These are phyloP conservation scores for Aplochiton taeniatus DNA, from an alignment of 2,797 vertebrate species.

Conservation along the genomic window DNA sequence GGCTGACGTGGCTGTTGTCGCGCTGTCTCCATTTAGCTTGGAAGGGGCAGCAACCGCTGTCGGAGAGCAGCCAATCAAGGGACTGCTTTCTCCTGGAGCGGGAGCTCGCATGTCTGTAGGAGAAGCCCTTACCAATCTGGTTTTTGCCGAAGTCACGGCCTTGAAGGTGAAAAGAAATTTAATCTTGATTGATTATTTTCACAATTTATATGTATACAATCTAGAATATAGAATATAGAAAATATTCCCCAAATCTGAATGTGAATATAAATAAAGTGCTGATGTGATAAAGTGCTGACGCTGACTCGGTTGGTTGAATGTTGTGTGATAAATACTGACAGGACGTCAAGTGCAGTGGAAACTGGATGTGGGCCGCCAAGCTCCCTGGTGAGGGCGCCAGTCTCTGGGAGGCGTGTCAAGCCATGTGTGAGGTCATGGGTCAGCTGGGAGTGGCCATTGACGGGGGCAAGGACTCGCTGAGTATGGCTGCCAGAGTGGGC, in stretches of 20 bases:
- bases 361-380: slow-evolving; percentile 97
- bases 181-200: too few relatives aligned
- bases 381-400: slow-evolving; percentile 83
- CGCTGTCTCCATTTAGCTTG: slow-evolving; percentile 82
- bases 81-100: slow-evolving; percentile 81
- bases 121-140: slow-evolving; percentile 91
- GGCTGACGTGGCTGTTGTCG: slow-evolving; percentile 90
- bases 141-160: slow-evolving; percentile 85
- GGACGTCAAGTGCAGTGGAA: slow-evolving; percentile 95
- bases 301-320: slow-evolving; percentile 11
- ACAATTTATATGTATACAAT: too few relatives aligned
- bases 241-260: too few relatives aligned
- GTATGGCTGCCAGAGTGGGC: slow-evolving; percentile 90
- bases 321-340: too few relatives aligned
- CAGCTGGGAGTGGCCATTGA: slow-evolving; percentile 88
- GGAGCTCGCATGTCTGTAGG: slow-evolving; percentile 88
- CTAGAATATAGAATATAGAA: too few relatives aligned
- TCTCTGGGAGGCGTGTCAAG: slow-evolving; percentile 84
- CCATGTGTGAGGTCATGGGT: slow-evolving; percentile 84
- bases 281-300: not conserved
- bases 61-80: slow-evolving; percentile 93
- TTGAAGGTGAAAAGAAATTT: slow-evolving; percentile 73
- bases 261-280: not conserved
- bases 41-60: slow-evolving; percentile 87
- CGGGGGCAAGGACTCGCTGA: slow-evolving; percentile 93